phyloP scores from a whole-genome alignment of 2,113 vertebrate genomes.

The Noctilio leporinus region DNA sequence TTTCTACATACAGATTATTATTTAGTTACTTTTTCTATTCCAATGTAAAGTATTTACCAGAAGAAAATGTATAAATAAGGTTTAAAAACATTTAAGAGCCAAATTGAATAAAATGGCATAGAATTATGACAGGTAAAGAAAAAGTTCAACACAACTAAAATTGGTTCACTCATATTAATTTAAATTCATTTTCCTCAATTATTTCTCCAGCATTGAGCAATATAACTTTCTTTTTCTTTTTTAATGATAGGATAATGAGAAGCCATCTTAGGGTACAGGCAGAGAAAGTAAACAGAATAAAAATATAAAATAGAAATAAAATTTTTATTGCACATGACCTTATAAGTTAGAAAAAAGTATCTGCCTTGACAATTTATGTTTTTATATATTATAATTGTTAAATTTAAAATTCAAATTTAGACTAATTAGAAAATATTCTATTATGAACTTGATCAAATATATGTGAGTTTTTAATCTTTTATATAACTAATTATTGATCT shows the following conservation, averaged over 20 bases:
- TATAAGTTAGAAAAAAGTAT: background rate
- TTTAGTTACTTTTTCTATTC: background rate
- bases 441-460: background rate
- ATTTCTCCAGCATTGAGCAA: background rate
- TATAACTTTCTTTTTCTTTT: background rate
- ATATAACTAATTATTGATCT: background rate
- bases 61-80: background rate
- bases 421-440: background rate
- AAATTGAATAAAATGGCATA: background rate
- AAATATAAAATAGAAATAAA: background rate
- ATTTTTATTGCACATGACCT: background rate
- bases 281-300: background rate
- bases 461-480: background rate
- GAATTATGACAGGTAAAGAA: background rate
- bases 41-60: background rate
- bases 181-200: background rate
- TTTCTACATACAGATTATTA: background rate
- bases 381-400: background rate
- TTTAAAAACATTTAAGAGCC: background rate
- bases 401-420: background rate
- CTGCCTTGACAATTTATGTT: background rate
- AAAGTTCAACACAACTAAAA: background rate
- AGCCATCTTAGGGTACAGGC: background rate
- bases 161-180: background rate
- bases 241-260: background rate